phyloP scores from a whole-genome alignment of 2,888 invertebrate species.

The Hoplodrina ambigua region DNA sequence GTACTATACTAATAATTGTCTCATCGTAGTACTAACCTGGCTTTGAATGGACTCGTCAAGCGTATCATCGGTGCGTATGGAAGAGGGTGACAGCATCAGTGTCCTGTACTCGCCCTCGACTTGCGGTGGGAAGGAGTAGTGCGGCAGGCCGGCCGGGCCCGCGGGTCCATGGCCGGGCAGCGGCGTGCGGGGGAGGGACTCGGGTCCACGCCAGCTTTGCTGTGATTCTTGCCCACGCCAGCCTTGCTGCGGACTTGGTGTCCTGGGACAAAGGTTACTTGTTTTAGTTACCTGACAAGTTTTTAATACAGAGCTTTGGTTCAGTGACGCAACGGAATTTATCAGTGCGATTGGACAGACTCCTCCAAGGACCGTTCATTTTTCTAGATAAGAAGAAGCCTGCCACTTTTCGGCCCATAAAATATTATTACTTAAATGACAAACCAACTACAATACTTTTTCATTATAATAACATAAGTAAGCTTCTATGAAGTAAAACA shows the following conservation, averaged over 20 bases:
- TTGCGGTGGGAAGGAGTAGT: constrained; percentile 82
- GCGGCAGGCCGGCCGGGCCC: constrained; percentile 66
- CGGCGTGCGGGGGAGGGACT: constrained; percentile 89
- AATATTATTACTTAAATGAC: no score
- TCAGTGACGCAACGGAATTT: no score
- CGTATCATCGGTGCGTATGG: constrained; percentile 84
- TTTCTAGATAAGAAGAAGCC: no score
- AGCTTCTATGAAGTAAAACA: no score
- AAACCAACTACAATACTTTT: no score
- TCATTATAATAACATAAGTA: no score
- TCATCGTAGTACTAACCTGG: constrained; percentile 83
- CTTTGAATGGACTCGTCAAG: constrained; percentile 89
- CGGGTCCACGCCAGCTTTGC: constrained; percentile 87
- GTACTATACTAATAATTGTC: no score
- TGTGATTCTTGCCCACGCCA: constrained; percentile 90
- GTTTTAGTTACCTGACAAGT: background rate
- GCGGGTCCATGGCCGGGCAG: constrained; percentile 79
- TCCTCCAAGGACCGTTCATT: no score
- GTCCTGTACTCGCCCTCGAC: constrained; percentile 83
- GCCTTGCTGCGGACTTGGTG: constrained; percentile 88
- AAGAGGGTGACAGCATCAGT: constrained; percentile 80
- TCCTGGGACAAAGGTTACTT: constrained; percentile 68
- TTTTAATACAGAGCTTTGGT: no score
- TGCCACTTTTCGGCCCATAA: no score
- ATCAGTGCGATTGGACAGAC: no score